phyloP scores from a whole-genome alignment of 2,888 invertebrate genomes.

The Nemoura dubitans region DNA sequence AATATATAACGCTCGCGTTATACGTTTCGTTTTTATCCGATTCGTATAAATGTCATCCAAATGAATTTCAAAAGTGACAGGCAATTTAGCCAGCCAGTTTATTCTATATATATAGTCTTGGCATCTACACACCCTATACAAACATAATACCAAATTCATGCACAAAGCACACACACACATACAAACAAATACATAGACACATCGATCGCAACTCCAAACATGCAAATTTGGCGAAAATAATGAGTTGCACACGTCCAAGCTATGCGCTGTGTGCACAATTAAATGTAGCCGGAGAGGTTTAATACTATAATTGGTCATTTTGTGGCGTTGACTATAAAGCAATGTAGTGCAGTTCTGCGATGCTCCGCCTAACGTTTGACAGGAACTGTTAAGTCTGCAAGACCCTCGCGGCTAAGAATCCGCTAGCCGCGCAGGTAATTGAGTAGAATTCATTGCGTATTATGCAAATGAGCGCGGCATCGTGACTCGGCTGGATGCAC shows the following conservation, averaged over 20 bases:
- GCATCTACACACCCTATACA: background rate
- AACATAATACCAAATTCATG: background rate
- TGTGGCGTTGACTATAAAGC: background rate
- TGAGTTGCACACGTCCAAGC: background rate
- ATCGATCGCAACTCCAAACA: background rate
- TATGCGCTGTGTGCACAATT: background rate
- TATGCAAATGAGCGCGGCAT: slow-evolving; percentile 22
- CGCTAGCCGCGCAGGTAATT: background rate
- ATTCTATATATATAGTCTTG: background rate
- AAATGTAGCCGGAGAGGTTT: background rate
- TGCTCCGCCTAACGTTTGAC: background rate
- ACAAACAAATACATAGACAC: background rate
- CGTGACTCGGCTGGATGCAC: background rate
- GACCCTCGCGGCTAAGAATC: slow-evolving; percentile 14
- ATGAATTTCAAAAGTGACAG: slow-evolving; percentile 12
- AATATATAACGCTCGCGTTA: background rate
- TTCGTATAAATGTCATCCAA: slow-evolving; percentile 12
- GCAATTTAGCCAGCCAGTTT: slow-evolving; percentile 7
- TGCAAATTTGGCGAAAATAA: background rate
- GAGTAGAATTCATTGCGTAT: slow-evolving; percentile 28
- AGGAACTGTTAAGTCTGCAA: background rate
- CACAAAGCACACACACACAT: background rate
- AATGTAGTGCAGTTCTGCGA: background rate
- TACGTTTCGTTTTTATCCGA: slow-evolving; percentile 5
- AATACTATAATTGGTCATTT: slow-evolving; percentile 3